These are phyloP conservation scores for Megatriorchis doriae DNA, from an alignment of 2,113 vertebrate species.

Conservation along the genomic window DNA sequence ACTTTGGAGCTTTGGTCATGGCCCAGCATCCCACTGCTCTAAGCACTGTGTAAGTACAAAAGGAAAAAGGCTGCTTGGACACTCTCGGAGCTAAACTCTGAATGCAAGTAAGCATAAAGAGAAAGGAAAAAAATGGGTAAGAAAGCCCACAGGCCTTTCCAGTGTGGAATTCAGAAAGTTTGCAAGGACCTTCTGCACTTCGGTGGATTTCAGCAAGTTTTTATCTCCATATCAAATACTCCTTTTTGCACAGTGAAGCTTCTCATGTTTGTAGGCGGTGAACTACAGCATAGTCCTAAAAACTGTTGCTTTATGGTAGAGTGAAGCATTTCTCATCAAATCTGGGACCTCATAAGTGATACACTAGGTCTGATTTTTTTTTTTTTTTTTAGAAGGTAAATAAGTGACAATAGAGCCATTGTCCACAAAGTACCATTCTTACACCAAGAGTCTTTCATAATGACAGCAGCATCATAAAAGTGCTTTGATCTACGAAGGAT, in stretches of 20 bases:
- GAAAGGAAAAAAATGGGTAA: not conserved
- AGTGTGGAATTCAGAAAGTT: not conserved
- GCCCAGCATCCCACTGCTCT: not conserved
- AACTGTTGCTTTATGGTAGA: not conserved
- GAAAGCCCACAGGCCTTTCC: not conserved
- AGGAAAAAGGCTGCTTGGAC: not conserved
- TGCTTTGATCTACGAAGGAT: constrained; percentile 51
- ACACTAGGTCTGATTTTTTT: not conserved
- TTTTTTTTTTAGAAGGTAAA: not conserved
- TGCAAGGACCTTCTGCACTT: not conserved
- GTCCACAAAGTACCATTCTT: not conserved
- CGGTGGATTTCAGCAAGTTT: not conserved
- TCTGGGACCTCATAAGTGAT: not conserved
- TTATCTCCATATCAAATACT: not conserved
- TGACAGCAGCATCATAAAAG: constrained; percentile 23
- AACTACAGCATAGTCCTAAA: not conserved
- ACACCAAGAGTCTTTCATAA: constrained; percentile 32
- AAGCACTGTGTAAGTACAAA: not conserved
- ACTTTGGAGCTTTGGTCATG: not conserved
- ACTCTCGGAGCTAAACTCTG: not conserved
- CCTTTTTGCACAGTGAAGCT: not conserved
- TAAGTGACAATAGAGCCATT: not conserved
- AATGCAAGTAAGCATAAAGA: not conserved
- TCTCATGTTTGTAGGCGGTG: not conserved
- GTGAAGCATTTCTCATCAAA: not conserved